Base-by-base conservation (phyloP, 2,888 invertebrate genomes). In the Napeogenes inachia region DNA sequence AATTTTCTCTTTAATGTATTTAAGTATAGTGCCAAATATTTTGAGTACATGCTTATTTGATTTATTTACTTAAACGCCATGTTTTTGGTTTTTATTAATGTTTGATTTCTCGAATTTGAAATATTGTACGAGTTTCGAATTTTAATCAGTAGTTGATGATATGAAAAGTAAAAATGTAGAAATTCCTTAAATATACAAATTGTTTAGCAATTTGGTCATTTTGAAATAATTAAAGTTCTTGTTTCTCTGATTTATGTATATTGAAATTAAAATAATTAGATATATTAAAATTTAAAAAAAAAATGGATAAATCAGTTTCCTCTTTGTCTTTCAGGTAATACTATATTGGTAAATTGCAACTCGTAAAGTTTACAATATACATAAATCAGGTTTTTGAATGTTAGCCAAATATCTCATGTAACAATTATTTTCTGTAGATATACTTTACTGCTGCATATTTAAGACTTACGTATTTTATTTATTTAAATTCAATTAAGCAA, bases 401-500 rank as follows among this genome's bases (percentile, higher is more conserved):
- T 56, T 69, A 62, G 55, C 64, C 65, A 69, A 66, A 66, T 67
- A 63, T 62, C 50, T 60, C 62, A 50, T 65, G 64, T 63, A 68
- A 63, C 65, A 60, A 59, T 65, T 69, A 70, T 70, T 70, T 70
- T 67, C 50, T 66, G 66, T 69, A 70, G 77, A 65, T 75, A 56
- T 62, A 21, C 21, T 60, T 70, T 78, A 81, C 80, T 80, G 75
- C 67, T 62, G 61, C 62, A 65, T 71, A 72, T 69, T 68, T 66
- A 65, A 65, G 62, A 63, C 64, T 70, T 70, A 79, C 84, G 82
- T 84, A 83, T 74, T 81, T 79, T 82, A 85, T 87, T 90, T 86
- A 86, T 88, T 89, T 86, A 72, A 78, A 85, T 84, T 88, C 82
- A 81, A 87, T 82, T 87, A 87, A 87, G 88, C 88, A 89, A 88